Evolutionary conservation across 2,888 invertebrate species (phyloP).

Genomic region (Catocala fraxini): DNA sequence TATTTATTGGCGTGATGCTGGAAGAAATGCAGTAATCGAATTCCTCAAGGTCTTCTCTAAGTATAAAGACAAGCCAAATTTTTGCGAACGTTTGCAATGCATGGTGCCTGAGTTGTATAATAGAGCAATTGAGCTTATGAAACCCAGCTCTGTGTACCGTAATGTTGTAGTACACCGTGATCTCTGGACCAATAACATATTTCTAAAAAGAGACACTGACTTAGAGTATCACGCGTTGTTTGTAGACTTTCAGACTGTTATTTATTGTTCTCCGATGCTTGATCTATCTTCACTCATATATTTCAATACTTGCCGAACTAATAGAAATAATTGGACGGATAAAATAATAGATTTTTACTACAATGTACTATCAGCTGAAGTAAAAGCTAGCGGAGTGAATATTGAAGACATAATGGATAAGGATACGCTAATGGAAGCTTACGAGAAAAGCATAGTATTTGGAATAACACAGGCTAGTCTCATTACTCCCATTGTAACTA

Average conservation of each 20-base stretch:
- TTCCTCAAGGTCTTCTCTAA: conserved; percentile 71
- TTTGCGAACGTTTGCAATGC: conserved; percentile 55
- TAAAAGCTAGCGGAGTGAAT: conserved; percentile 66
- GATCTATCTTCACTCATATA: conserved; percentile 88
- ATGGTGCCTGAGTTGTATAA: conserved; percentile 62
- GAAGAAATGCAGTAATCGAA: conserved; percentile 72
- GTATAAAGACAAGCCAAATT: conserved; percentile 60
- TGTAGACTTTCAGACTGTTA: conserved; percentile 90
- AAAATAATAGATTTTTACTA: conserved; percentile 87
- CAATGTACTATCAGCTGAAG: conserved; percentile 71
- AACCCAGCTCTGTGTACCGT: conserved; percentile 73
- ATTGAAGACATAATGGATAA: conserved; percentile 58
- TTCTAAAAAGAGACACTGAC: conserved; percentile 74
- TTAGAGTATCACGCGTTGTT: conserved; percentile 82
- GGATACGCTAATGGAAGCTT: conserved; percentile 56
- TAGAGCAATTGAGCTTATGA: conserved; percentile 65
- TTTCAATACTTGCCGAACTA: conserved; percentile 81
- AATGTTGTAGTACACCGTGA: conserved; percentile 88
- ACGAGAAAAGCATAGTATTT: conserved; percentile 69
- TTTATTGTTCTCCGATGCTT: conserved; percentile 90
- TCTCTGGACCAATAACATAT: conserved; percentile 89
- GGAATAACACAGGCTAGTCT: conserved; percentile 75
- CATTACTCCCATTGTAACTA: conserved; percentile 69
- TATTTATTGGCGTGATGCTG: conserved; percentile 69
- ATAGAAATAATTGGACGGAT: conserved; percentile 75